These are phyloP conservation scores for Clarias fuscus DNA, from an alignment of 2,797 vertebrate species.

Conservation along the genomic window DNA sequence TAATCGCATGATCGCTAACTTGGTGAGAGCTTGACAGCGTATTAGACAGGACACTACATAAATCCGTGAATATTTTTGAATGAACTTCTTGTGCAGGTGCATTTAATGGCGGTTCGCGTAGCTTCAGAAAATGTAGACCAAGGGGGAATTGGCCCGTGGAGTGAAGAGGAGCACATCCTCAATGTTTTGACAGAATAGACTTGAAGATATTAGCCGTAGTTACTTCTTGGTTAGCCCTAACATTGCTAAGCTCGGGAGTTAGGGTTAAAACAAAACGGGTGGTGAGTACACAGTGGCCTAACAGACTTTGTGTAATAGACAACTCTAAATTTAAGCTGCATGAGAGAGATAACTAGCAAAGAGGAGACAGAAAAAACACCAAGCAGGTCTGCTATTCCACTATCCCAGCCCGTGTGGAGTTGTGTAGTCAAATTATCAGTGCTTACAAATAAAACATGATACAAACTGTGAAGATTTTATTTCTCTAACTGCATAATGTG, in stretches of 20 bases:
- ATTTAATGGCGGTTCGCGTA: not conserved
- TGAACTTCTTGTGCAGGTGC: not conserved
- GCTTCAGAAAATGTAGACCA: not conserved
- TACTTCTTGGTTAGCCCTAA: not conserved
- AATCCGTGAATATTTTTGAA: not conserved
- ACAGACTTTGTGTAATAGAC: not conserved
- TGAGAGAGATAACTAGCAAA: not conserved
- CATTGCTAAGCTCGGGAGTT: not conserved
- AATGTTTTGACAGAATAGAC: slow-evolving; percentile 42
- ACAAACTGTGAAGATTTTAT: not conserved
- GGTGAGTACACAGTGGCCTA: no score
- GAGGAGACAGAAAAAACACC: not conserved
- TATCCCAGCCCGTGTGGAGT: not conserved
- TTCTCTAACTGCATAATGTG: not conserved
- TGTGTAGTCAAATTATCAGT: not conserved
- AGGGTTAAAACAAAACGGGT: not conserved
- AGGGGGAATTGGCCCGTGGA: not conserved
- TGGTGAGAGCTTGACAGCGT: not conserved
- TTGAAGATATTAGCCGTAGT: not conserved
- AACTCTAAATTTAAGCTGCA: not conserved
- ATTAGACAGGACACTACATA: not conserved
- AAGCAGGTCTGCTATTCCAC: not conserved
- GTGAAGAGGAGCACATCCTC: not conserved
- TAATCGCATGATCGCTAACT: slow-evolving; percentile 5
- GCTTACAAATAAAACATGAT: not conserved